Conservation (phyloP, 2,113 vertebrate species). For the Tragelaphus strepsiceros region DNA sequence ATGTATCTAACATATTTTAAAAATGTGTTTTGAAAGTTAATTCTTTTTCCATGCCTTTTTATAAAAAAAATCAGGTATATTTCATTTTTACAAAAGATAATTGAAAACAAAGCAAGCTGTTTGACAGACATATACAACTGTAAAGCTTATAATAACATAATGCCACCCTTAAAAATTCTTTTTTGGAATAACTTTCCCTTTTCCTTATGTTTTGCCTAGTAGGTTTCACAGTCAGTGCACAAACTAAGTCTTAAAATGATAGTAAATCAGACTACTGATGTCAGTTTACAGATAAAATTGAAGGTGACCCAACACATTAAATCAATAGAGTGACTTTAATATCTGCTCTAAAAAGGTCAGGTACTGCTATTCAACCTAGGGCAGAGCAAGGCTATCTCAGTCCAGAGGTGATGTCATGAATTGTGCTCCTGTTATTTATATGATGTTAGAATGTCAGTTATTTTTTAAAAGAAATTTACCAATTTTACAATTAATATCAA, state of each 20-base stretch:
- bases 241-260: conserved; percentile 41
- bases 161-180: conserved; percentile 13
- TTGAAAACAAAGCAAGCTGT: conserved; percentile 25
- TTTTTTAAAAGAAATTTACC: background rate
- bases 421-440: background rate
- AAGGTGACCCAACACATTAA: conserved; percentile 53
- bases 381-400: background rate
- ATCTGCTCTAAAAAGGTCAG: background rate
- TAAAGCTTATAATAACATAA: conserved; percentile 60
- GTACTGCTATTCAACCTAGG: background rate
- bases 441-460: background rate
- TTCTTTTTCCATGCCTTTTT: background rate
- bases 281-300: conserved; percentile 56
- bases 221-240: conserved; percentile 46
- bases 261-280: conserved; percentile 53
- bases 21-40: background rate
- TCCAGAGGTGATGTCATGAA: background rate
- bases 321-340: conserved; percentile 11
- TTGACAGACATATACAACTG: conserved; percentile 36
- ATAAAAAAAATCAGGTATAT: background rate
- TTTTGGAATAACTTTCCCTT: conserved; percentile 18
- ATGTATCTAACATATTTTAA: conserved; percentile 5
- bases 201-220: conserved; percentile 56
- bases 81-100: conserved; percentile 28
- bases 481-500: background rate